Evolutionary conservation across 2,888 invertebrate species (phyloP), one percentile per base, ranked within the genome.

Genomic region (Cheilosia soror): DNA sequence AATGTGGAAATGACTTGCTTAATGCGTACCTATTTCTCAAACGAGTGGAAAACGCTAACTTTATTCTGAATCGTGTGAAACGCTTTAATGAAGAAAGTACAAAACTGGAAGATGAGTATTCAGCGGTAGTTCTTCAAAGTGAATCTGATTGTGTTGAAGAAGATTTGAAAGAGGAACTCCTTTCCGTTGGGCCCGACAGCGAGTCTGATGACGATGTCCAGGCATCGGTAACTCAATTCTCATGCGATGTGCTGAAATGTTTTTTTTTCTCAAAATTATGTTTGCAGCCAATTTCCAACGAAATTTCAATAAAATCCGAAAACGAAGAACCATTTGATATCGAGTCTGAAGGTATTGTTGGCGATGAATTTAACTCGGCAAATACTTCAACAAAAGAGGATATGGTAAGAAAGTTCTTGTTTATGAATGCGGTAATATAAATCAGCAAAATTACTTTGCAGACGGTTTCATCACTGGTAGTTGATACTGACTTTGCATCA

Each of bases 1-100:
- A 44, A 0, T 85, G 84, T 44, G 84, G 66, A n/a, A 65, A 42
- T 25, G 84, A 85, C n/a, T 15, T 85, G 3, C 80, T 79, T 5
- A 80, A 55, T 5, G 66, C 84, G 1, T 85, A 85, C 15, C 9
- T 80, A 31, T 85, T 85, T 29, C 7, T 76, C 2, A 76, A 85
- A 62, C 58, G 76, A 11, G 76, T 79, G 33, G 57, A 80, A 62
- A 66, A 71, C 6, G 71, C 84, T 3, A 80, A 85, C 20, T 63
- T 40, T 20, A 47, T 66, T 9, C 27, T 84, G 13, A 37, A 20
- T 1, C 73, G 63, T 31, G 42, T 68, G 1, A 72, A 63, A 9
- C 37, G 9, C 2, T 40, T 60, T 0, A 20, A 15, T 11, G 66
- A 72, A 53, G 58, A 77, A 2, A 53, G 9, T 11, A 6, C 31